These are phyloP conservation scores for Lasioglossum figueresi DNA, from an alignment of 2,888 invertebrate species.

Conservation along the genomic window DNA sequence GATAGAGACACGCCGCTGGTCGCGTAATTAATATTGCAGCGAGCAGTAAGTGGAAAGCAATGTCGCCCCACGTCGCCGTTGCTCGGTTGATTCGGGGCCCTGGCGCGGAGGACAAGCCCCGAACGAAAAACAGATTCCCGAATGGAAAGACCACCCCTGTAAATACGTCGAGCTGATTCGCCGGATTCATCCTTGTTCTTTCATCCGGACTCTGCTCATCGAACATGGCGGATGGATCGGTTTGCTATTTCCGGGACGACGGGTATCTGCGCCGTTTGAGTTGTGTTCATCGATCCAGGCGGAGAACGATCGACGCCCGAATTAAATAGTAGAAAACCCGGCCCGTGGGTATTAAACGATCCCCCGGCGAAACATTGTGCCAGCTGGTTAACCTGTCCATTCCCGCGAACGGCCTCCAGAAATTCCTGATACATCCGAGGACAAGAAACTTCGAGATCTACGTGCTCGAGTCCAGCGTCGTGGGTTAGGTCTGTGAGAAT, in stretches of 20 bases:
- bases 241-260: conserved; percentile 3
- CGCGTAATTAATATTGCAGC: conserved; percentile 20
- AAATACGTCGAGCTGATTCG: conserved; percentile 2
- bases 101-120: background rate
- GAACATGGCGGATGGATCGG: background rate
- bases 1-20: conserved; percentile 8
- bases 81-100: background rate
- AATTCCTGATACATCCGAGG: conserved; percentile 32
- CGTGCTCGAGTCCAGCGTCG: background rate
- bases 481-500: background rate
- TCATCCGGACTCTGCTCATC: background rate
- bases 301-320: background rate
- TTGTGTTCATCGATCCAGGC: conserved; percentile 8
- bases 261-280: background rate
- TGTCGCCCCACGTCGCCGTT: background rate
- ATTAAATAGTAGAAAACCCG: background rate
- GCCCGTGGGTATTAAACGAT: background rate
- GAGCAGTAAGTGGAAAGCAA: conserved; percentile 1
- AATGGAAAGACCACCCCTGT: background rate
- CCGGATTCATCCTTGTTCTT: background rate
- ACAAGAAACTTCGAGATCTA: background rate
- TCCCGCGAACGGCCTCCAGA: background rate
- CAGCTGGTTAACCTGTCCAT: background rate
- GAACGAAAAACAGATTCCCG: background rate
- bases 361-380: background rate